Conservation (phyloP, 2,113 vertebrate species). For the Ibidorhyncha struthersii region DNA sequence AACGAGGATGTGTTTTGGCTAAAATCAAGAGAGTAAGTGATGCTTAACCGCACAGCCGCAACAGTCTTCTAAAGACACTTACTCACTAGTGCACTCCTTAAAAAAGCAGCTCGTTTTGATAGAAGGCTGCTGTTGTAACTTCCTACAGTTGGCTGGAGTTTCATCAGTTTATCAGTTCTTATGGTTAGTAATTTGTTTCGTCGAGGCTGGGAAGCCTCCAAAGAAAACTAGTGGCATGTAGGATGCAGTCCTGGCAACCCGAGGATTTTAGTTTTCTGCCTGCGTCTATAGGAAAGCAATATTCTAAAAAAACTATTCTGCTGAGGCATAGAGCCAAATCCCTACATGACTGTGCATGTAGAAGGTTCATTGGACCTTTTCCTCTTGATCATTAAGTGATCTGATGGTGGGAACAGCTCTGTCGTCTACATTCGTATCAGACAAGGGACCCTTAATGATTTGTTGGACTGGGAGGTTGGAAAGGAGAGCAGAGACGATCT, state of each 20-base stretch:
- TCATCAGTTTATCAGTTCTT: not conserved
- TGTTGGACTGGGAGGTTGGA: not conserved
- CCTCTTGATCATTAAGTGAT: not conserved
- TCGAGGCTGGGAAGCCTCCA: not conserved
- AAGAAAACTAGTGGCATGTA: not conserved
- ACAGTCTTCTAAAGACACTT: not conserved
- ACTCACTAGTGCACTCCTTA: not conserved
- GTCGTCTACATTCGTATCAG: not conserved
- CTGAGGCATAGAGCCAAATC: not conserved
- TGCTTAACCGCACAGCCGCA: not conserved
- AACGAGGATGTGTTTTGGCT: not conserved
- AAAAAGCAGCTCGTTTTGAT: not conserved
- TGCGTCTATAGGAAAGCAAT: not conserved
- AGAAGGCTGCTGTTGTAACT: not conserved
- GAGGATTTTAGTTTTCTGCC: not conserved
- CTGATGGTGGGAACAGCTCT: not conserved
- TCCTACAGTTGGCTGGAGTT: not conserved
- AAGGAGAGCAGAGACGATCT: not conserved
- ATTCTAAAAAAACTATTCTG: not conserved
- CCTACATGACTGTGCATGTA: not conserved
- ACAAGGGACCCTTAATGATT: not conserved
- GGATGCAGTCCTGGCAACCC: not conserved
- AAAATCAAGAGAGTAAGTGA: not conserved
- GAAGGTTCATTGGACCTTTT: not conserved
- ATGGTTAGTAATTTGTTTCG: not conserved